Base-by-base conservation (phyloP, 1,140 invertebrate species). In the Psilanteris sp. region DNA sequence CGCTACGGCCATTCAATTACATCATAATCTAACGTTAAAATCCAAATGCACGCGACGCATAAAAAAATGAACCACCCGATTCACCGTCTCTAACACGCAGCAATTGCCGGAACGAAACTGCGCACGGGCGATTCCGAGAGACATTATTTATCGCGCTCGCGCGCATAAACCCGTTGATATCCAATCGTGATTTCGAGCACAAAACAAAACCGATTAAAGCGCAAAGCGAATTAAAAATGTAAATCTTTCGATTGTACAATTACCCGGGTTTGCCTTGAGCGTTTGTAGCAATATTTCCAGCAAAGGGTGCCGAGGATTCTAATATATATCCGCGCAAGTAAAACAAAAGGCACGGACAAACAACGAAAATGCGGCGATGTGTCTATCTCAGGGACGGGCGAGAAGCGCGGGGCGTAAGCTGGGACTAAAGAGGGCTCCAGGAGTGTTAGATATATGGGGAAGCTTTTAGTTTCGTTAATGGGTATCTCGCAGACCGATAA, bases 391-490 rank as follows among this genome's bases (percentile, higher is more conserved):
- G 79, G 82, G 79, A 79, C 78, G 74, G 78, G 37, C 52, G 77
- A 70, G 66, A 76, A 75, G 79, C 68, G 67, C 72, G 77, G 37
- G 77, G 67, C 57, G 57, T 74, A 74, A 54, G 71, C 55, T 54
- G 36, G 67, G 54, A 31, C 41, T 67, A 61, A 48, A 61, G 76
- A 79, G 78, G 74, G 68, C 57, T 77, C 55, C 71, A 70, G 66
- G 74, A 74, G 70, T 75, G 78, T 71, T 79, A 86, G 83, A 86
- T 87, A 85, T 87, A 85, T 86, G 84, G 84, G 80, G 83, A 86
- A 83, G 85, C 85, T 87, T 87, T 87, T 87, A 87, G 85, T 86
- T 87, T 85, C 84, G 85, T 87, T 87, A 87, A 87, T 87, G 85
- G 85, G 78, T 87, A 87, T 86, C 84, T 86, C 83, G 85, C 82